Evolutionary conservation across 2,888 invertebrate species (phyloP), one percentile per base, ranked within the genome.

Genomic region (Hypomecis atomaria): DNA sequence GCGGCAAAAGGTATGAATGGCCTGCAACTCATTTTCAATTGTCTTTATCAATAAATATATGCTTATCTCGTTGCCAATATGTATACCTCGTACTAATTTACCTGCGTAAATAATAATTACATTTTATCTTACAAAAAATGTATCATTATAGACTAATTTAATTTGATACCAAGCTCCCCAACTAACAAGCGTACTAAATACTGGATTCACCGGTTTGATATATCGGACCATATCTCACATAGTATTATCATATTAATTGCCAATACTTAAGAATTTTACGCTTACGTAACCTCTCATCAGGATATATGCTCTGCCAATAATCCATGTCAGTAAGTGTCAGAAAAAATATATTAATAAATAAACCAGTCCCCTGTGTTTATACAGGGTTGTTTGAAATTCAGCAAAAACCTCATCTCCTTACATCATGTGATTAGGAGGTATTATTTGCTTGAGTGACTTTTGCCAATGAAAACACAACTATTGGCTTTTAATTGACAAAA

Each of bases 231-330:
- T 78, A 81, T 82, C 72, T 79, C 77, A 77, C 73, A 73, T 66
- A 59, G 42, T 62, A 83, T 84, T 81, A 79, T 67, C 84, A 85
- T 84, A 83, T 83, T 84, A 84, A 85, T 84, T 81, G 78, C 67
- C 62, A 62, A 71, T 70, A 77, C 71, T 74, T 78, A 76, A 77
- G 75, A 69, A 71, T 74, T 69, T 66, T 65, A 66, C 70, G 63
- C 61, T 73, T 77, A 76, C 70, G 72, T 75, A 75, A 78, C 70
- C 45, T 50, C 48, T 62, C 53, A 67, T 69, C 42, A 67, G 59
- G 53, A 64, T 64, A 58, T 64, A 40, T 69, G 58, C 47, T 67
- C 52, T 67, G 45, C 48, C 55, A 50, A 67, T 64, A 62, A 53
- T 45, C 52, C 43, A 61, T 61, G 57, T 56, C 52, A 57, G 60